Base-by-base conservation (phyloP, 2,888 invertebrate genomes). In the Vesta saturnalis region DNA sequence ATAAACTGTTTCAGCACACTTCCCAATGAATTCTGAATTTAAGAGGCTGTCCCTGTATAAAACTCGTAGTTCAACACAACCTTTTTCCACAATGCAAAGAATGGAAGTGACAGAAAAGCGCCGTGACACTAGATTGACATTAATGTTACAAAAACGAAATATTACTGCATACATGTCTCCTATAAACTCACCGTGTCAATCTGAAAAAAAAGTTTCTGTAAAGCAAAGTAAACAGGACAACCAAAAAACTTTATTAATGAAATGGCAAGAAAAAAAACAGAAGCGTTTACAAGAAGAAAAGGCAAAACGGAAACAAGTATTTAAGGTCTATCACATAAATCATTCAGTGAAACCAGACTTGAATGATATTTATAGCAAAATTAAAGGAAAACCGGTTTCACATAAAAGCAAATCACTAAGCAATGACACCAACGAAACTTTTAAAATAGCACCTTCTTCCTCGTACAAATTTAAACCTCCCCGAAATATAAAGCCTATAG, bases 381-480 rank as follows among this genome's bases (percentile, higher is more conserved):
- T 80, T 49, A 81, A 81, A 64, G 79, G 78, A 10, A n/a, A n/a
- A n/a, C n/a, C n/a, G n/a, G n/a, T n/a, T n/a, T n/a, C n/a, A n/a
- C n/a, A n/a, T n/a, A n/a, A n/a, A n/a, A n/a, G n/a, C n/a, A n/a
- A n/a, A n/a, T n/a, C n/a, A n/a, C n/a, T n/a, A n/a, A n/a, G n/a
- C n/a, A n/a, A n/a, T n/a, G n/a, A n/a, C n/a, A n/a, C n/a, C n/a
- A 77, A 78, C 1, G 14, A 22, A 35, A 8, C 19, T 16, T 18
- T 23, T 14, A 22, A 22, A 49, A 87, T 89, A 82, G 89, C 88
- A 8, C 89, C 89, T 0, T 78, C 78, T 62, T 78, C 77, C 61
- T 85, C 87, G 82, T 85, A 89, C 14, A 72, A 79, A 10, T 89
- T 90, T 75, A 85, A 82, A 74, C 83, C 87, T 2, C 89, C 89